phyloP scores from a whole-genome alignment of 2,797 vertebrate species.

The Acomys russatus region DNA sequence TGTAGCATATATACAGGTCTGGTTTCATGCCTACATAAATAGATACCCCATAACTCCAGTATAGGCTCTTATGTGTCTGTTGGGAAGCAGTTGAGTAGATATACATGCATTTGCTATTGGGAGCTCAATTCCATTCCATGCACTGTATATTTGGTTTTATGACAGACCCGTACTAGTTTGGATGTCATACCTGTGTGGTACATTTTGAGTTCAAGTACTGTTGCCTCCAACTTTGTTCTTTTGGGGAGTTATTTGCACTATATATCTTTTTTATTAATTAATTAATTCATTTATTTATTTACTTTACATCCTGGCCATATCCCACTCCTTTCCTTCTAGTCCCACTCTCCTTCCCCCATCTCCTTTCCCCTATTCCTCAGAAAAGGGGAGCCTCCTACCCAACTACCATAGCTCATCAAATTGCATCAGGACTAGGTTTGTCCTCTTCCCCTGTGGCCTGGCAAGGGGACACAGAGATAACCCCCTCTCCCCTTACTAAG shows the following conservation, averaged over 20 bases:
- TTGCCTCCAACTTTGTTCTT: neutral
- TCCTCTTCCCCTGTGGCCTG: no score
- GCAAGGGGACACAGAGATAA: no score
- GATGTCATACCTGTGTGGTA: neutral
- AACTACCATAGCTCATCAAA: no score
- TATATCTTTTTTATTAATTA: no score
- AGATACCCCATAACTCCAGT: neutral
- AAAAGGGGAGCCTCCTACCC: no score
- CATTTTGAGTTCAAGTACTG: neutral
- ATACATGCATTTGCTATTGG: neutral
- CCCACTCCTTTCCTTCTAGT: no score
- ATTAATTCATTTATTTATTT: no score
- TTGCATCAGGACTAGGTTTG: no score
- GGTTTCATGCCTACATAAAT: neutral
- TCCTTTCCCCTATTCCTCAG: no score
- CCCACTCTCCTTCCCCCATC: no score
- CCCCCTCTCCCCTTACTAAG: no score
- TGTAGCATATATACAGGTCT: neutral
- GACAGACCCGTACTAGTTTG: neutral
- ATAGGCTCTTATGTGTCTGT: neutral
- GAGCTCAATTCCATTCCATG: neutral
- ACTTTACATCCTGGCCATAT: no score
- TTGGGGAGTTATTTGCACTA: neutral
- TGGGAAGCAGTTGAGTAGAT: neutral
- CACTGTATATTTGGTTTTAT: neutral